phyloP scores from a whole-genome alignment of 1,140 invertebrate species.

The Helicorthomorpha holstii region DNA sequence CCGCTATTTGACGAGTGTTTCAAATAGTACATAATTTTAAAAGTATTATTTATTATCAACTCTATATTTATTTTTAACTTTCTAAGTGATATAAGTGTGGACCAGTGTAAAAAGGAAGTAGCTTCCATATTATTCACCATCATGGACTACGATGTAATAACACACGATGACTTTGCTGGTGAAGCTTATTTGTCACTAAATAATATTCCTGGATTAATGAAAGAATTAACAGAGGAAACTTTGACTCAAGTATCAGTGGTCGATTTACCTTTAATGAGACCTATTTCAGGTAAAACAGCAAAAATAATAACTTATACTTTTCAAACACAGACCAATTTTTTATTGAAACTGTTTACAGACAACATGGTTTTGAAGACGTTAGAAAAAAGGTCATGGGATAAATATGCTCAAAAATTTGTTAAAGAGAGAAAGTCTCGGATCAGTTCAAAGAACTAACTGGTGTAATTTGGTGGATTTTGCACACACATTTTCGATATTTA shows the following conservation, averaged over 20 bases:
- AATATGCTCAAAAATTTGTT: slow-evolving; percentile 37
- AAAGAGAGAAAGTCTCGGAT: slow-evolving; percentile 20
- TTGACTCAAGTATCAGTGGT: slow-evolving; percentile 61
- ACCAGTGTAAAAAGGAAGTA: slow-evolving; percentile 54
- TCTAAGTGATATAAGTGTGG: no score
- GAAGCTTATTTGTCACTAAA: slow-evolving; percentile 60
- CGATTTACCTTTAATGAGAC: slow-evolving; percentile 77
- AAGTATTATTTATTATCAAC: no score
- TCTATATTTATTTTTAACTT: no score
- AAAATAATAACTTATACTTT: slow-evolving; percentile 6
- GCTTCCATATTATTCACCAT: slow-evolving; percentile 81
- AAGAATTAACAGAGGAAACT: slow-evolving; percentile 39
- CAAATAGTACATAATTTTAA: no score
- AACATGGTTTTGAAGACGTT: slow-evolving; percentile 31
- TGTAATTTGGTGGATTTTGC: no score
- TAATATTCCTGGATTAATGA: slow-evolving; percentile 39
- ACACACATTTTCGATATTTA: no score
- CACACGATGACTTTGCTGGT: slow-evolving; percentile 88
- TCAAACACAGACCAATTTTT: no score
- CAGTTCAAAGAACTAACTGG: not conserved
- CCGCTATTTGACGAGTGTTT: slow-evolving; percentile 92
- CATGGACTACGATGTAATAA: slow-evolving; percentile 91
- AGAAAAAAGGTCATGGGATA: slow-evolving; percentile 32
- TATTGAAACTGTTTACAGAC: no score
- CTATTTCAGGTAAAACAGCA: slow-evolving; percentile 55